phyloP scores from a whole-genome alignment of 92 coral and sea anemone species.

The Metridium senile region DNA sequence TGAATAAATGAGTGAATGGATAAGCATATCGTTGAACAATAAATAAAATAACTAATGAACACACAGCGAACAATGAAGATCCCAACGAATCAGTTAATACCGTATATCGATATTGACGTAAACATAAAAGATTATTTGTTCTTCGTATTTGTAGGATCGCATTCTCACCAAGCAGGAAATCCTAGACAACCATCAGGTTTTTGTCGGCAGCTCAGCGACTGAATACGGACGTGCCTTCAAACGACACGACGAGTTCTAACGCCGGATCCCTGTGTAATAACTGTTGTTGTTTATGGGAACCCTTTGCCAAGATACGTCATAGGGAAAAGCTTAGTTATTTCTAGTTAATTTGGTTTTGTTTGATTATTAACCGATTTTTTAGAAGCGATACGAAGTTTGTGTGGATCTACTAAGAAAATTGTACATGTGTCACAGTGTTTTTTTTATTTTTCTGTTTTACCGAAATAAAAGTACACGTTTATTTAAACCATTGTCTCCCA shows the following conservation, averaged over 20 bases:
- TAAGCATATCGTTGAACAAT: background rate
- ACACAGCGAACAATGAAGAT: no score
- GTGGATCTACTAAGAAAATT: no score
- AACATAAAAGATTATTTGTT: background rate
- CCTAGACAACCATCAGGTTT: slow-evolving; percentile 59
- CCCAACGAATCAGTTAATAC: no score
- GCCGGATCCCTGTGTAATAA: slow-evolving; percentile 5
- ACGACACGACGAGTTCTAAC: slow-evolving; percentile 77
- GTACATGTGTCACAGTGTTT: no score
- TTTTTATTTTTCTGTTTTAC: no score
- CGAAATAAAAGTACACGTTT: no score
- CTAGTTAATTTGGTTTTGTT: background rate
- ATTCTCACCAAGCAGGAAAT: slow-evolving; percentile 75
- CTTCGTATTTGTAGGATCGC: slow-evolving; percentile 48
- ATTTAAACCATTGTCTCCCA: no score
- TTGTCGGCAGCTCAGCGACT: slow-evolving; percentile 92
- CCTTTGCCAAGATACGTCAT: background rate
- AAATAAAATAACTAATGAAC: no score
- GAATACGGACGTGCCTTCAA: slow-evolving; percentile 79
- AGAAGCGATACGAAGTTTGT: background rate
- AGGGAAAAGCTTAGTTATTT: background rate
- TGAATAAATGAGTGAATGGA: background rate
- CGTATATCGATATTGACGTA: no score
- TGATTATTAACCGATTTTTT: background rate
- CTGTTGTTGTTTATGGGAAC: background rate